phyloP scores from a whole-genome alignment of 2,888 invertebrate species.

The Cinara cedri region DNA sequence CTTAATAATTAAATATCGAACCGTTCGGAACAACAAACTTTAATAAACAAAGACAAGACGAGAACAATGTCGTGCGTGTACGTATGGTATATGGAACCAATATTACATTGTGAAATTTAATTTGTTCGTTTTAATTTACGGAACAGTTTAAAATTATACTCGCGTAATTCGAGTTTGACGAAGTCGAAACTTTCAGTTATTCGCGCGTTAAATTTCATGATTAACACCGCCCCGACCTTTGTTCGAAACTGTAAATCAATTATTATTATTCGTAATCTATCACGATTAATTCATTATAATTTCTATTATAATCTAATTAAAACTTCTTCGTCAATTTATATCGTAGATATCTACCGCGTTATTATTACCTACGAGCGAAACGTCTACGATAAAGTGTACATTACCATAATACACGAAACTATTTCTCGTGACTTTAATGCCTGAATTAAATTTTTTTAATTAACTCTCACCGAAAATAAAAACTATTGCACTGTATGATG shows the following conservation, averaged over 20 bases:
- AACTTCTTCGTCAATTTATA: too few species aligned
- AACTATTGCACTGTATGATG: too few species aligned
- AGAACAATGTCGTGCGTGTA: not conserved
- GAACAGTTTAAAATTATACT: not conserved
- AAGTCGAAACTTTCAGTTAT: conserved; percentile 1
- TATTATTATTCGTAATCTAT: conserved; percentile 30
- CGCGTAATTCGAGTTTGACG: not conserved
- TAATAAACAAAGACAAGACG: too few species aligned
- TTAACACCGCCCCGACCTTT: not conserved
- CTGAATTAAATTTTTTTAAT: too few species aligned
- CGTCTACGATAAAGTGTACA: too few species aligned
- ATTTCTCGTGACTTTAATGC: too few species aligned
- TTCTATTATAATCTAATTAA: too few species aligned
- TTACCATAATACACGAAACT: too few species aligned
- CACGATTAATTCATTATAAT: conserved; percentile 27
- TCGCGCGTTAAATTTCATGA: not conserved
- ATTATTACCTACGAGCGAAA: too few species aligned
- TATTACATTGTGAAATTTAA: not conserved
- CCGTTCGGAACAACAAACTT: conserved; percentile 25
- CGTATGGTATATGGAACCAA: too few species aligned
- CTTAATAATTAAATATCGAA: not conserved
- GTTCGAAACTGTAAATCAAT: not conserved
- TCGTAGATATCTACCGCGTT: too few species aligned
- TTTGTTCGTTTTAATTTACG: conserved; percentile 16
- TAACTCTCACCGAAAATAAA: too few species aligned